Evolutionary conservation across 2,797 vertebrate genomes (phyloP), one percentile per base, ranked within the genome.

Genomic region (Amblyopsis hoosieri): DNA sequence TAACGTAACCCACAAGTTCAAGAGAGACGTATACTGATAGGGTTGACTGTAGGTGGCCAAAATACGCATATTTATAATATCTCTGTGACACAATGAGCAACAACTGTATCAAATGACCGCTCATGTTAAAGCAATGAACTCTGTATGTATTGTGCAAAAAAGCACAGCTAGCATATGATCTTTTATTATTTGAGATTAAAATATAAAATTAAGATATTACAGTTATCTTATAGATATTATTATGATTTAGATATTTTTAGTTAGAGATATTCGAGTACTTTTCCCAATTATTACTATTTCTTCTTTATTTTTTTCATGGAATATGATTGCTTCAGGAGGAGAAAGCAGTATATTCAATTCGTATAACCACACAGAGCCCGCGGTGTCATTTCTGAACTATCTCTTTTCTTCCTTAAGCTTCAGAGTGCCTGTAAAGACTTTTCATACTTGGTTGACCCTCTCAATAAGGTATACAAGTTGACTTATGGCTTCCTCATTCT

Each of bases 351-450:
- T n/a, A 17, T 58, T 37, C 0, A 51, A 64, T 46, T 60, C n/a
- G 51, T 53, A 71, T 64, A 66, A 54, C 19, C 23, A 12, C 31
- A 12, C 9, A 31, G 14, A 54, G 19, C 5, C 31, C 48, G 29
- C 45, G 62, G 19, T 76, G 55, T 75, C 23, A 75, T 66, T 37
- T 71, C 68, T 85, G 72, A 87, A 84, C 63, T 80, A 62, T 80
- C 47, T 90, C 67, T 86, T 66, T 81, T 87, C 80, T 82, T 57
- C 83, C 75, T 65, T 59, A 91, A 91, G 90, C 91, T 93, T 89
- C 92, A 93, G 80, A 92, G 88, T 87, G 91, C 92, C 81, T 93
- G 89, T 90, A 93, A 92, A 92, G 92, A 94, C 83, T 90, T 92
- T 81, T 94, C 91, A 88, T 92, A 92, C 87, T 80, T 94, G 90